These are phyloP conservation scores for Anoplolepis gracilipes DNA, from an alignment of 1,140 invertebrate genomes.

Conservation along the genomic window DNA sequence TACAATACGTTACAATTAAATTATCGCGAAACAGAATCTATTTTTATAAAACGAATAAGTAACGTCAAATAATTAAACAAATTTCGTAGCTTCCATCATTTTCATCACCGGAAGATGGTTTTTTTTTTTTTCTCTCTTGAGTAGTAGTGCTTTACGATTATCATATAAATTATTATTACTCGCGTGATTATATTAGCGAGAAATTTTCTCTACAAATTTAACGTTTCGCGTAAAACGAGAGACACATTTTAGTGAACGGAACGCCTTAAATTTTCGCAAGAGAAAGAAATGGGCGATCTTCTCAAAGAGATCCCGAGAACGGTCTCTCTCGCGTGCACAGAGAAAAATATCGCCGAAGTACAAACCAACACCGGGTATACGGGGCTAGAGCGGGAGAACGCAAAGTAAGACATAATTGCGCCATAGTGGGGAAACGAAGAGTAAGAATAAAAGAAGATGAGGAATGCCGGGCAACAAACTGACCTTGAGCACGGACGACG, in stretches of 20 bases:
- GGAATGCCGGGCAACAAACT: constrained; percentile 68
- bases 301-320: neutral
- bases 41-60: constrained; percentile 25
- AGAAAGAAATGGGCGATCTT: neutral
- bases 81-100: neutral
- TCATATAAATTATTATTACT: neutral
- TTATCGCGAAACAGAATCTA: neutral
- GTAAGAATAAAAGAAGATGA: constrained; percentile 46
- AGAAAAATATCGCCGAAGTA: constrained; percentile 7
- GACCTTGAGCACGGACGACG: constrained; percentile 83
- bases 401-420: constrained; percentile 50
- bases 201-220: neutral
- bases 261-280: neutral
- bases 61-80: constrained; percentile 35
- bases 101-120: neutral
- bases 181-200: neutral
- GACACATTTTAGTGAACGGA: neutral
- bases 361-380: neutral
- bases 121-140: neutral
- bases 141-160: neutral
- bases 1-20: neutral
- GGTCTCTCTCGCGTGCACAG: neutral
- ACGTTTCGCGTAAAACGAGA: constrained; percentile 8
- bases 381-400: constrained; percentile 20
- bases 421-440: constrained; percentile 31